Evolutionary conservation across 2,113 vertebrate species (phyloP).

Genomic region (Varanus komodoensis): DNA sequence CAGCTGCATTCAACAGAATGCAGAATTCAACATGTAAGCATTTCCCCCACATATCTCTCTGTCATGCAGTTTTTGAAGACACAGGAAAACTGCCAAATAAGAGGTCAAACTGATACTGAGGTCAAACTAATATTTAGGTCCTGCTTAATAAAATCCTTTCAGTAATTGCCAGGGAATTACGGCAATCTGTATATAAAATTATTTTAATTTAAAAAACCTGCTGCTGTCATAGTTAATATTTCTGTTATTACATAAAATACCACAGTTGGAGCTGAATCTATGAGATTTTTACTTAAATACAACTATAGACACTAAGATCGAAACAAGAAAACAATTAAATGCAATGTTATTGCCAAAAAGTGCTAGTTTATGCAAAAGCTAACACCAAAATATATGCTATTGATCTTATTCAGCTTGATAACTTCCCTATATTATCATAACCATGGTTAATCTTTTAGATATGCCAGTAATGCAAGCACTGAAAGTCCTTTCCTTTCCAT

Average conservation of each 20-base stretch:
- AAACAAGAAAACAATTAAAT: background rate
- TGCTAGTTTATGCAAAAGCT: background rate
- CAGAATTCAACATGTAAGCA: background rate
- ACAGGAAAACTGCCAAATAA: background rate
- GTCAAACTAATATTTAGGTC: background rate
- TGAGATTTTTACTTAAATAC: background rate
- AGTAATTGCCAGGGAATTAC: background rate
- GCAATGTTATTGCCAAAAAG: background rate
- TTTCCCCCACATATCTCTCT: background rate
- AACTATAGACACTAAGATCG: background rate
- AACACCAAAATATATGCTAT: background rate
- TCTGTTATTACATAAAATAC: constrained; percentile 18
- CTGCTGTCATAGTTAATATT: background rate
- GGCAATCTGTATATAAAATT: background rate
- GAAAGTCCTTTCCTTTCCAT: background rate
- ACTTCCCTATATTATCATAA: constrained; percentile 2
- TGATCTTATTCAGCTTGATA: background rate
- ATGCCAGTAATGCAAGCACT: background rate
- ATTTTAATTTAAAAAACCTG: background rate
- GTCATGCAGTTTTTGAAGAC: background rate
- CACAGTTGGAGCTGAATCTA: background rate
- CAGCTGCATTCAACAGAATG: too few relatives aligned
- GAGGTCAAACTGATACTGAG: background rate
- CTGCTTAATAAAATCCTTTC: background rate
- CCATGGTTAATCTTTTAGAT: background rate